Evolutionary conservation across 2,113 vertebrate genomes (phyloP).

Genomic region (Ciconia boyciana): DNA sequence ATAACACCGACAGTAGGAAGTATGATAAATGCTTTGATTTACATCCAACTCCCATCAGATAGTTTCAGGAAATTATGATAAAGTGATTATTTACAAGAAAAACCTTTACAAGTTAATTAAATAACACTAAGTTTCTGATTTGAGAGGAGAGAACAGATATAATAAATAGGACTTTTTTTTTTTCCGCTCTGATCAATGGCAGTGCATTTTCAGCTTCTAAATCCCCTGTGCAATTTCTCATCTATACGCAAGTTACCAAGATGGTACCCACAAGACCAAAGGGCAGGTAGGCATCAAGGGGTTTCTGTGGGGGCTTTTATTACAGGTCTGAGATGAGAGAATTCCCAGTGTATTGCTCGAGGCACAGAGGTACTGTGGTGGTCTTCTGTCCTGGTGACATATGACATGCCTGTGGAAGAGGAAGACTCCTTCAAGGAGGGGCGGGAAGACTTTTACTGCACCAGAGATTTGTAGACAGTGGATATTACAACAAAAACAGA

Average conservation of each 20-base stretch:
- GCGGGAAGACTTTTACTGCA: accelerated
- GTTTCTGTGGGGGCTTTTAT: not conserved
- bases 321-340: not conserved
- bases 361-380: accelerated
- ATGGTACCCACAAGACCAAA: not conserved
- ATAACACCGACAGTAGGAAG: not conserved
- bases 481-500: not conserved
- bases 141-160: not conserved
- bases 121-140: constrained; percentile 7
- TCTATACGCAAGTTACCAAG: accelerated
- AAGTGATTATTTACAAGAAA: constrained; percentile 61
- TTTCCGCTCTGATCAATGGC: accelerated
- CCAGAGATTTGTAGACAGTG: not conserved
- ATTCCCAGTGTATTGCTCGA: not conserved
- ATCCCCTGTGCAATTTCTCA: not conserved
- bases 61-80: constrained; percentile 64
- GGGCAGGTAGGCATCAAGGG: not conserved
- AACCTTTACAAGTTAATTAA: constrained; percentile 55
- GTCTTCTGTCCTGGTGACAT: not conserved
- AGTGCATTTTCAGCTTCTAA: not conserved
- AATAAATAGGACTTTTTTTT: not conserved
- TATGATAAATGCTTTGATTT: constrained; percentile 64
- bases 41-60: constrained; percentile 54
- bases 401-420: not conserved
- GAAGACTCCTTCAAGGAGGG: not conserved